Evolutionary conservation across 2,113 vertebrate species (phyloP).

Genomic region (Salvelinus fontinalis): DNA sequence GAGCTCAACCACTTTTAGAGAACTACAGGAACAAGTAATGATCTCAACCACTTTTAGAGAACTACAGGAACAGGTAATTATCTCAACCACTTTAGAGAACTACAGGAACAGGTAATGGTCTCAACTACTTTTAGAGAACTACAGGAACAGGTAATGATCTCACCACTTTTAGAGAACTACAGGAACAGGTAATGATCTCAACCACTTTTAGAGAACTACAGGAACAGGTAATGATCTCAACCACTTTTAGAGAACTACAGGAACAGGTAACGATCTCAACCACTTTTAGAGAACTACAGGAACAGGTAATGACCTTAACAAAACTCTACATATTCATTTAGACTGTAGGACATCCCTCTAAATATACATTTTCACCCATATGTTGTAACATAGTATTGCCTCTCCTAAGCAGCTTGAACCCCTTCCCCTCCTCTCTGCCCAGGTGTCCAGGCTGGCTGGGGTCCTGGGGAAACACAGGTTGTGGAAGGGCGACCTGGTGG

Average conservation of each 20-base stretch:
- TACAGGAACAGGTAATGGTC: slow-evolving; percentile 73
- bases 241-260: no score
- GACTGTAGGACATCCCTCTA: background rate
- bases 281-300: background rate
- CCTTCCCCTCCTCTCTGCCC: slow-evolving; percentile 2
- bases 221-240: slow-evolving; percentile 73
- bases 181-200: slow-evolving; percentile 74
- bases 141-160: slow-evolving; percentile 74
- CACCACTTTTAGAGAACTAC: background rate
- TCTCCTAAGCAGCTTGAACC: background rate
- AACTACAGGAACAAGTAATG: slow-evolving; percentile 78
- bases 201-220: background rate
- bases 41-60: background rate
- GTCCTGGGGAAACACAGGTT: slow-evolving; percentile 86
- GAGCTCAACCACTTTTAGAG: slow-evolving; percentile 69
- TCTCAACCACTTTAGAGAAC: no score
- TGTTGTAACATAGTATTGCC: background rate
- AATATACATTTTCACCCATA: background rate
- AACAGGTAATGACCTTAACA: slow-evolving; percentile 73
- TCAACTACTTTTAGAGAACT: background rate
- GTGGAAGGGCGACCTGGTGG: slow-evolving; percentile 86
- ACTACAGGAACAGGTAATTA: slow-evolving; percentile 74
- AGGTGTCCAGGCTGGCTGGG: slow-evolving; percentile 92
- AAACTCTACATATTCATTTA: background rate
- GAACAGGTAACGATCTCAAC: slow-evolving; percentile 63